These are phyloP conservation scores for Eristalis tenax DNA, from an alignment of 2,888 invertebrate species.

Conservation along the genomic window DNA sequence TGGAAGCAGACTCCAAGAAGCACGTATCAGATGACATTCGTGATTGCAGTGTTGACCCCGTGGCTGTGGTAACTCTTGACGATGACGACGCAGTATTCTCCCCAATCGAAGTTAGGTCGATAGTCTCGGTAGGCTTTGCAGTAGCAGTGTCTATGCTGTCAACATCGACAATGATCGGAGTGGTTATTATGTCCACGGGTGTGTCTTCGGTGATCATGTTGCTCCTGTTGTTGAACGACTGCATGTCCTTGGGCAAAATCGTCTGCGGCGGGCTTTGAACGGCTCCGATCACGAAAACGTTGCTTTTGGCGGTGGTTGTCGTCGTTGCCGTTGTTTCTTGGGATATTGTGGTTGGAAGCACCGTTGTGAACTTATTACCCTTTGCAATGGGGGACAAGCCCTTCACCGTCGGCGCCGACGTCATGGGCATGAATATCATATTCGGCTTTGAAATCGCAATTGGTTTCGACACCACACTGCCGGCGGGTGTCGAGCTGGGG, in stretches of 20 bases:
- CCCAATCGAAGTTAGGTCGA: conserved; percentile 29
- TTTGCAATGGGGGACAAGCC: conserved; percentile 42
- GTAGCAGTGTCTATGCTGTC: conserved; percentile 71
- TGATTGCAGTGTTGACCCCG: conserved; percentile 68
- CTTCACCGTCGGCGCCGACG: conserved; percentile 51
- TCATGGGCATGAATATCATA: conserved; percentile 78
- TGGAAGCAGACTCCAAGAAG: conserved; percentile 50
- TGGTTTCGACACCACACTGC: conserved; percentile 69
- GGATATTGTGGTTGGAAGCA: conserved; percentile 45
- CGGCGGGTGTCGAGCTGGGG: conserved; percentile 67
- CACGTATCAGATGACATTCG: conserved; percentile 10
- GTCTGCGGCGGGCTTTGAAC: conserved; percentile 61
- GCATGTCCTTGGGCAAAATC: conserved; percentile 44
- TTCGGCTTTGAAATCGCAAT: conserved; percentile 76
- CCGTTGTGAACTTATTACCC: conserved; percentile 63
- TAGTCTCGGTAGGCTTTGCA: conserved; percentile 47
- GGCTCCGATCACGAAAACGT: conserved; percentile 73
- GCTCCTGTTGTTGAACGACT: conserved; percentile 71
- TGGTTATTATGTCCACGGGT: conserved; percentile 82
- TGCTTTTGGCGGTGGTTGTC: conserved; percentile 57
- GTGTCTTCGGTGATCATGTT: conserved; percentile 83
- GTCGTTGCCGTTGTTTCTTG: conserved; percentile 59
- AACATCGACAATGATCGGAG: conserved; percentile 79
- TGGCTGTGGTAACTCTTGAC: conserved; percentile 54
- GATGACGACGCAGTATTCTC: conserved; percentile 3